phyloP scores from a whole-genome alignment of 1,140 invertebrate species.

The Dendroctonus ponderosae region DNA sequence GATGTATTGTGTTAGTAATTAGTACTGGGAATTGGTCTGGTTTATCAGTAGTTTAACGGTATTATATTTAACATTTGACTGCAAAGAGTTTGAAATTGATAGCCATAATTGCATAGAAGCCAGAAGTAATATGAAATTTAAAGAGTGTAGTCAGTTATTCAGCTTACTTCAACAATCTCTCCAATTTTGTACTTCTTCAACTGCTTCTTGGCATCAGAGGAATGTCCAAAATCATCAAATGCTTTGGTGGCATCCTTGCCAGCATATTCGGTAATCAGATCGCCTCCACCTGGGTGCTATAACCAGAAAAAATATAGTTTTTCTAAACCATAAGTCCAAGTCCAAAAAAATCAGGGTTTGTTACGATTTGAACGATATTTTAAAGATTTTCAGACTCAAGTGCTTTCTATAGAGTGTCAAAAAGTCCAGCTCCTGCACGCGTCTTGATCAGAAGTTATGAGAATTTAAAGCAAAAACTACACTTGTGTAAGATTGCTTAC shows the following conservation, averaged over 20 bases:
- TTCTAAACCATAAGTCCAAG: neutral
- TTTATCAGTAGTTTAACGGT: too few species aligned
- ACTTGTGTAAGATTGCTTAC: neutral
- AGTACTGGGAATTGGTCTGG: too few species aligned
- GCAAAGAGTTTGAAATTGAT: neutral
- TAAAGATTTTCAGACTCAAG: neutral
- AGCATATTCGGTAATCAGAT: slow-evolving; percentile 61
- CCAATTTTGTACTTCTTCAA: slow-evolving; percentile 66
- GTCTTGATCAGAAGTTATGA: neutral
- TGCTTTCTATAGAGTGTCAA: too few species aligned
- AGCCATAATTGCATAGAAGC: neutral
- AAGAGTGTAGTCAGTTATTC: neutral
- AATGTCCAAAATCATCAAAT: slow-evolving; percentile 66
- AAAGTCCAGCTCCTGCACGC: too few species aligned
- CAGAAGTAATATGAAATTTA: neutral
- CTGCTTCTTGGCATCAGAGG: slow-evolving; percentile 58
- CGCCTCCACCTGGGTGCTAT: slow-evolving; percentile 66
- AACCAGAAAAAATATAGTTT: neutral
- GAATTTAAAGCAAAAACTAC: neutral
- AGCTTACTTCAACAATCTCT: slow-evolving; percentile 55
- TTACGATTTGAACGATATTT: neutral
- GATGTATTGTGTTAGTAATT: too few species aligned
- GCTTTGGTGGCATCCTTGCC: slow-evolving; percentile 63
- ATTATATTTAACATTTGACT: neutral
- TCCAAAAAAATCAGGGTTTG: neutral